These are phyloP conservation scores for Erynnis tages DNA, from an alignment of 2,888 invertebrate species.

Conservation along the genomic window DNA sequence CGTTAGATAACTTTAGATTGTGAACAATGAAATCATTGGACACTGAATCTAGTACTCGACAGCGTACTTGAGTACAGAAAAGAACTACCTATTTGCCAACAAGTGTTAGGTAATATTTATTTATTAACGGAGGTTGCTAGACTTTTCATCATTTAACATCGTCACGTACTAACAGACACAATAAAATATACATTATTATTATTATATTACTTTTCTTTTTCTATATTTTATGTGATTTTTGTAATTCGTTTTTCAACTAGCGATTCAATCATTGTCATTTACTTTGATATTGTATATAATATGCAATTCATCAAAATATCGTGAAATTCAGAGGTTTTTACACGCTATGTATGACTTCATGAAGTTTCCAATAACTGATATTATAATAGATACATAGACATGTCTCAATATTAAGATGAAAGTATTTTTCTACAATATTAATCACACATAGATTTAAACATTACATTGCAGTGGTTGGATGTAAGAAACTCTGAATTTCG, in stretches of 20 bases:
- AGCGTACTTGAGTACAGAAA: too few species aligned
- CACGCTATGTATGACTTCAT: too few species aligned
- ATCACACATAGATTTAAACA: neutral
- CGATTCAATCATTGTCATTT: constrained; percentile 6
- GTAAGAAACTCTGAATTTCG: neutral
- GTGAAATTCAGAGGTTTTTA: constrained; percentile 1
- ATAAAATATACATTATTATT: too few species aligned
- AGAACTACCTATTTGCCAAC: too few species aligned
- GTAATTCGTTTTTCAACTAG: constrained; percentile 5
- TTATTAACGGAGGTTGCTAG: too few species aligned
- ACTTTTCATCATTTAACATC: too few species aligned
- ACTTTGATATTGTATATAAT: constrained; percentile 11
- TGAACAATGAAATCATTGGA: too few species aligned
- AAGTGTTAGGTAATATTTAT: too few species aligned
- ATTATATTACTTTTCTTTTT: neutral
- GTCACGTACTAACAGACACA: too few species aligned
- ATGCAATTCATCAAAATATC: neutral
- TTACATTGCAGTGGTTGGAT: neutral
- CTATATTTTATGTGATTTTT: constrained; percentile 9
- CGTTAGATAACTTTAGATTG: too few species aligned
- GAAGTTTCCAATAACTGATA: too few species aligned
- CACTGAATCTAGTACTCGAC: too few species aligned
- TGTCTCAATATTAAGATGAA: neutral
- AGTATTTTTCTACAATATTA: neutral
- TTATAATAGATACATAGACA: neutral